Evolutionary conservation across 2,113 vertebrate species (phyloP), one percentile per base, ranked within the genome.

Genomic region (Neolamprologus variostigma): DNA sequence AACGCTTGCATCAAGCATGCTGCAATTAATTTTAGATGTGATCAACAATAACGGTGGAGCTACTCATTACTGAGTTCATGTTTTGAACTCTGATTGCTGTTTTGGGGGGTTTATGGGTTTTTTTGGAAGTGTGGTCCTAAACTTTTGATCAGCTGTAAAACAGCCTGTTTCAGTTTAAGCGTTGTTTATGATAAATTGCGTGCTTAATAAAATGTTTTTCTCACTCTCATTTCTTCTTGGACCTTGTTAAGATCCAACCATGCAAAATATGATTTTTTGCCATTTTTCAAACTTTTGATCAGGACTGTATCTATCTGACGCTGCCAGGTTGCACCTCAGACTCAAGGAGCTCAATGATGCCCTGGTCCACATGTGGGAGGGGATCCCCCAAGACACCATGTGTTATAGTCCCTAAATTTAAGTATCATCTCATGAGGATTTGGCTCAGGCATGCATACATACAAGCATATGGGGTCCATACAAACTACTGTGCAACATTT

Each of bases 271-370:
- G 57, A 61, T 61, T 63, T 59, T 59, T 16, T 28, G 28, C 57
- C 16, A 61, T 61, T 33, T 61, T 61, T 61, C 59, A 33, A 31
- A 61, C 57, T 61, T 31, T 33, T 61, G 28, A 19, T 31, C 26
- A 17, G 57, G 57, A 10, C 26, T 61, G 14, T 31, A 61, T 61
- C 14, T 61, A 61, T 61, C 57, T 33, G 57, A 61, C 7, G 8
- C 55, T 59, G 26, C 55, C 55, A 59, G 55, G 55, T 59, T 61
- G 28, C 28, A 61, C 57, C 9, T 61, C 57, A 61, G 57, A 61
- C 57, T 19, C 57, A 33, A 33, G 55, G 26, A 59, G 55, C 14
- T 59, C 26, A 16, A 16, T 59, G 57, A 61, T 61, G 57, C 26
- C 57, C 26, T 61, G 57, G 57, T 59, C 57, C 57, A 31, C 26